Conservation (phyloP, 2,797 vertebrate genomes). For the Aphelocoma californica region DNA sequence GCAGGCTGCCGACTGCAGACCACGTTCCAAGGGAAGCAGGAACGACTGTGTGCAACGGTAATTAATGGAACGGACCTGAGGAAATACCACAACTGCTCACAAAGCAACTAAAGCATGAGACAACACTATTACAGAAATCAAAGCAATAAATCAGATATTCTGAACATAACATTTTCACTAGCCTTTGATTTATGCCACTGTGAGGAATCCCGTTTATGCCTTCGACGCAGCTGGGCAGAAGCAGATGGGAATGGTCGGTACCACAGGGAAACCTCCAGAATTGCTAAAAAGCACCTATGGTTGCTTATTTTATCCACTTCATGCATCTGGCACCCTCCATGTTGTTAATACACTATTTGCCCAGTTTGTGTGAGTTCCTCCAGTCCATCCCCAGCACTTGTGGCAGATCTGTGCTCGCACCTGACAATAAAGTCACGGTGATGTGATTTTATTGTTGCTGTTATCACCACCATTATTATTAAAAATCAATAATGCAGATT, state of each 20-base stretch:
- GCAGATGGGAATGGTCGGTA: neutral
- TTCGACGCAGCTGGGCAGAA: neutral
- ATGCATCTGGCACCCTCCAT: neutral
- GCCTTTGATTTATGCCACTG: neutral
- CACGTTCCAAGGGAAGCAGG: neutral
- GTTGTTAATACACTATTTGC: neutral
- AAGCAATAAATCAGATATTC: neutral
- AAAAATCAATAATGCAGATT: neutral
- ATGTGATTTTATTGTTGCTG: neutral
- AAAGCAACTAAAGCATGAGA: neutral
- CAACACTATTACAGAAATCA: neutral
- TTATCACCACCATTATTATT: neutral
- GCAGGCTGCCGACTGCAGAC: neutral
- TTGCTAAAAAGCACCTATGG: neutral
- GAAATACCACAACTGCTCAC: neutral
- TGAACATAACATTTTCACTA: neutral
- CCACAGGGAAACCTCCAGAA: neutral
- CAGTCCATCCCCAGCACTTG: neutral
- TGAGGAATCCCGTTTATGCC: neutral
- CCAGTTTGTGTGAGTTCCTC: neutral
- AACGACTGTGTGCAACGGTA: rapidly evolving
- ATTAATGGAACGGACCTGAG: neutral
- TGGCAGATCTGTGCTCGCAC: neutral
- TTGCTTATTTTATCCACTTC: neutral
- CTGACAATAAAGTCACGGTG: neutral